Evolutionary conservation across 2,797 vertebrate species (phyloP).

Genomic region (Orientallactaga sibirica): DNA sequence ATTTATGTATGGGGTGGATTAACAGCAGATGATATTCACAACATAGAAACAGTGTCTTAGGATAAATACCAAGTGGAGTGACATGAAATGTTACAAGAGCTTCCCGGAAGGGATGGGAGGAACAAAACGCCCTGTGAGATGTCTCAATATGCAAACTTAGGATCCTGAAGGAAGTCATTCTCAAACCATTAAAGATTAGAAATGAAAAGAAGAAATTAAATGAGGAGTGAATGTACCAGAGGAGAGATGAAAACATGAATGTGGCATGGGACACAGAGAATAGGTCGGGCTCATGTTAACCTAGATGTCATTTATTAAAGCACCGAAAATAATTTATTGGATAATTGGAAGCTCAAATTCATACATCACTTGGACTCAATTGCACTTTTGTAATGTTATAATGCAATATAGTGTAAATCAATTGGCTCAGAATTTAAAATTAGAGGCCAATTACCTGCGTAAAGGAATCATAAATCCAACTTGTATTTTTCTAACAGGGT

Average conservation of each 20-base stretch:
- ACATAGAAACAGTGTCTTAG: not conserved
- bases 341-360: slow-evolving; percentile 66
- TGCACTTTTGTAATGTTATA: slow-evolving; percentile 65
- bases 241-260: not conserved
- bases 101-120: not conserved
- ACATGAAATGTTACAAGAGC: slow-evolving; percentile 45
- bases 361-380: slow-evolving; percentile 37
- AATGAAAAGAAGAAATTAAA: not conserved
- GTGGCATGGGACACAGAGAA: not conserved
- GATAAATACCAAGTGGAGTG: not conserved
- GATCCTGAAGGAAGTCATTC: slow-evolving; percentile 11
- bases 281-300: not conserved
- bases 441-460: slow-evolving; percentile 67
- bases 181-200: not conserved
- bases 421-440: slow-evolving; percentile 74
- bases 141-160: not conserved
- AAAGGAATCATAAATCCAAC: slow-evolving; percentile 75
- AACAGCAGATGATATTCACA: not conserved
- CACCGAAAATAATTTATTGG: slow-evolving; percentile 58
- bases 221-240: not conserved
- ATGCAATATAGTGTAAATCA: slow-evolving; percentile 69
- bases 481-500: slow-evolving; percentile 78
- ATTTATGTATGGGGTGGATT: not conserved
- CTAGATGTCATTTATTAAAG: slow-evolving; percentile 53
- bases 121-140: not conserved